phyloP scores from a whole-genome alignment of 2,113 vertebrate genomes.

The Festucalex cinctus region DNA sequence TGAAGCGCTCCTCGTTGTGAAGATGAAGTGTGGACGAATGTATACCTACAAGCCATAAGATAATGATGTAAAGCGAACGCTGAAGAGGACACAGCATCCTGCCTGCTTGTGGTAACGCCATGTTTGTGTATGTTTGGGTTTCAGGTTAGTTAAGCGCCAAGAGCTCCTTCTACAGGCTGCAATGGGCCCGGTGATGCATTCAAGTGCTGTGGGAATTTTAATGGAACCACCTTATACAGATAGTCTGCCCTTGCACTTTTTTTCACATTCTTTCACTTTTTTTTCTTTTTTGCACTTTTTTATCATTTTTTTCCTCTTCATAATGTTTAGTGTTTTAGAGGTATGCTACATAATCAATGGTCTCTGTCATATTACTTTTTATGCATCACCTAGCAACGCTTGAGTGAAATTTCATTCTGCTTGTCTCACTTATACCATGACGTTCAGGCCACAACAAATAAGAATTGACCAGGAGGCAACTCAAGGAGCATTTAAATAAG shows the following conservation, averaged over 20 bases:
- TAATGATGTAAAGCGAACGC: constrained; percentile 45
- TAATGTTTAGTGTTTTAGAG: neutral
- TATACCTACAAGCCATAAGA: constrained; percentile 39
- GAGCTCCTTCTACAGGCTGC: constrained; percentile 69
- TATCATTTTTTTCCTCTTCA: neutral
- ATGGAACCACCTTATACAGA: neutral
- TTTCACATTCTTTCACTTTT: neutral
- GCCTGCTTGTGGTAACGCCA: constrained; percentile 67
- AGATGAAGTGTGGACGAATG: constrained; percentile 58
- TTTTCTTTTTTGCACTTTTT: neutral
- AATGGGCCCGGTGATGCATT: constrained; percentile 29
- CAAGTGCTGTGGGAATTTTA: constrained; percentile 17
- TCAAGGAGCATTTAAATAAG: too few relatives aligned
- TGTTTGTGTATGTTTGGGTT: constrained; percentile 74
- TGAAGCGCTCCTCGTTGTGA: constrained; percentile 50
- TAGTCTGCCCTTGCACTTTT: neutral
- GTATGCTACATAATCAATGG: neutral
- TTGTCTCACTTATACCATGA: too few relatives aligned
- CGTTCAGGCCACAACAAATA: too few relatives aligned
- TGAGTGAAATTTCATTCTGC: too few relatives aligned
- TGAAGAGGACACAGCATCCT: constrained; percentile 63
- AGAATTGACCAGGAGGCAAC: too few relatives aligned
- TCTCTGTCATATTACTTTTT: neutral
- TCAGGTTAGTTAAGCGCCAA: constrained; percentile 39
- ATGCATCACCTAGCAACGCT: too few relatives aligned